Conservation (phyloP, 2,113 vertebrate species). For the Halcyon senegalensis region DNA sequence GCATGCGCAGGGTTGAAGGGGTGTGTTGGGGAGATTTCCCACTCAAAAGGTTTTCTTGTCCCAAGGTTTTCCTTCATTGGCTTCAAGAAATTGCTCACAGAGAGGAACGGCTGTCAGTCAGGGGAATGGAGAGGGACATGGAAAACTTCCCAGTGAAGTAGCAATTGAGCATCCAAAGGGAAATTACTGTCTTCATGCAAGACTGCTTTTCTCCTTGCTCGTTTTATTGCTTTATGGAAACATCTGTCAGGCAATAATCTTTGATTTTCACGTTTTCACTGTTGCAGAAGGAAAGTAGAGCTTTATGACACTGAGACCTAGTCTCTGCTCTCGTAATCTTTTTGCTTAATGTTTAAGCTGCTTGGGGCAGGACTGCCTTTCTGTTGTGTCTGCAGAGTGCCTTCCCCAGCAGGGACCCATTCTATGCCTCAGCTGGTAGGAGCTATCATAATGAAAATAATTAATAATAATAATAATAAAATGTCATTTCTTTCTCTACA, state of each 20-base stretch:
- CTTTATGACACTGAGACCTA: not conserved
- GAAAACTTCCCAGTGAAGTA: not conserved
- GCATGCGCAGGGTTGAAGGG: rapidly evolving
- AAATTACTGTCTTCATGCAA: conserved; percentile 35
- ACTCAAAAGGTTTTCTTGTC: not conserved
- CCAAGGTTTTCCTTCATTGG: not conserved
- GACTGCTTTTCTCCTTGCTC: not conserved
- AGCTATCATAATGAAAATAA: conserved; percentile 24
- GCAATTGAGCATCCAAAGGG: not conserved
- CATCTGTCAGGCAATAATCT: conserved; percentile 26
- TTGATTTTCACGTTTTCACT: conserved; percentile 25
- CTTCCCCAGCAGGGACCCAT: not conserved
- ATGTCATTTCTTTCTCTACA: not conserved
- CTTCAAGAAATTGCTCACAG: not conserved
- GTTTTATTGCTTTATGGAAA: conserved; percentile 41
- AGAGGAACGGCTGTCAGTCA: not conserved
- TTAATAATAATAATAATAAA: conserved; percentile 3
- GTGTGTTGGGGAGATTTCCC: not conserved
- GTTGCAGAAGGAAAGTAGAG: not conserved
- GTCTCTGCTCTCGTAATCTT: not conserved
- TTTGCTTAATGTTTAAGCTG: conserved; percentile 1
- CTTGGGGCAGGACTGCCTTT: conserved; percentile 11
- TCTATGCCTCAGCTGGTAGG: not conserved
- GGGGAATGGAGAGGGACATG: not conserved
- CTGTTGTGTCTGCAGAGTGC: not conserved